Evolutionary conservation across 2,888 invertebrate species (phyloP).

Genomic region (Stratiomys singularior): DNA sequence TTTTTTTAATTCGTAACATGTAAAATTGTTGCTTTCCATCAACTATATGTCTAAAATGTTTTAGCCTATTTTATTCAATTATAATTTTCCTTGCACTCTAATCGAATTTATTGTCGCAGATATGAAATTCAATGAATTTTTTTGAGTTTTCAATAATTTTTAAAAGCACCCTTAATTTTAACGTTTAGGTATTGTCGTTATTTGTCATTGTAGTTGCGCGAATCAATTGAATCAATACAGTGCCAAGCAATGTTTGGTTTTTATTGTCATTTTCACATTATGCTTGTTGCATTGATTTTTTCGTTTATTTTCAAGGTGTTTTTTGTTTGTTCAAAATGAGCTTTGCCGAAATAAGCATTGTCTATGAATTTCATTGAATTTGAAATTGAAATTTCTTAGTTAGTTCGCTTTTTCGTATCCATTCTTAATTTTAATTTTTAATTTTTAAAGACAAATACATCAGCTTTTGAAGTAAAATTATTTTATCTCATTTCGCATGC

Average conservation of each 20-base stretch:
- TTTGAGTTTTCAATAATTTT: not conserved
- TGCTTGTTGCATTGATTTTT: not conserved
- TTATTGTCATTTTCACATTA: not conserved
- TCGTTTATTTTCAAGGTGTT: not conserved
- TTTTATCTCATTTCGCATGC: not conserved
- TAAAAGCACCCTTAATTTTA: slow-evolving; percentile 30
- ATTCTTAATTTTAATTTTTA: slow-evolving; percentile 8
- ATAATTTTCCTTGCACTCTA: not conserved
- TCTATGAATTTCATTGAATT: too few species aligned
- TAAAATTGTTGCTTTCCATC: not conserved
- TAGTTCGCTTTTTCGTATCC: too few species aligned
- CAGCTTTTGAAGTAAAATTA: not conserved
- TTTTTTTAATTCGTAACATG: not conserved
- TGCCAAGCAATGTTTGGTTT: not conserved
- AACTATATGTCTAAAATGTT: not conserved
- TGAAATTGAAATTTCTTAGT: too few species aligned
- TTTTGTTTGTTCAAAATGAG: not conserved
- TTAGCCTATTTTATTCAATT: not conserved
- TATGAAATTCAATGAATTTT: slow-evolving; percentile 16
- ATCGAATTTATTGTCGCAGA: slow-evolving; percentile 30
- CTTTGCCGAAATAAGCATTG: too few species aligned
- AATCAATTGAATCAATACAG: not conserved
- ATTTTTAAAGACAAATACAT: not conserved
- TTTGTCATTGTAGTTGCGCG: too few species aligned
- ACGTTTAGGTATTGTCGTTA: not conserved